Evolutionary conservation across 2,113 vertebrate species (phyloP).

Genomic region (Tachycineta bicolor): DNA sequence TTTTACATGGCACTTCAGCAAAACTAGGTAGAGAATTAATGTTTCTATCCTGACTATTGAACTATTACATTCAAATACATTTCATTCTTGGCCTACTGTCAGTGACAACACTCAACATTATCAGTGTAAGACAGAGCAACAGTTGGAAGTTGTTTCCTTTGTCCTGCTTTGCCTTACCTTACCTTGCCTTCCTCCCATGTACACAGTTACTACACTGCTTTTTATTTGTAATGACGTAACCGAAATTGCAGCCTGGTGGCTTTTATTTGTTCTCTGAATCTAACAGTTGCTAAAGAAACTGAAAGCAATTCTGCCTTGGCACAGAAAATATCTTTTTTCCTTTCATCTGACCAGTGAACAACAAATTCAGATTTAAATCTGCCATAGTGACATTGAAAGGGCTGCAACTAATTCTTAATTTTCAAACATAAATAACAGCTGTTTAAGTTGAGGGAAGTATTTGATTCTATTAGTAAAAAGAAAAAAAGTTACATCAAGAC

Average conservation of each 20-base stretch:
- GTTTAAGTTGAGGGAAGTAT: background rate
- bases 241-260: background rate
- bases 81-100: background rate
- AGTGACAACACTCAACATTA: background rate
- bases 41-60: background rate
- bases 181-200: accelerated
- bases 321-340: background rate
- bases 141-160: background rate
- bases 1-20: background rate
- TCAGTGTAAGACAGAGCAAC: background rate
- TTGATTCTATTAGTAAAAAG: background rate
- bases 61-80: background rate
- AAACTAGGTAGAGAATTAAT: background rate
- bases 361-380: background rate
- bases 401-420: background rate
- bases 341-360: background rate
- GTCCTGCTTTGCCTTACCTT: background rate
- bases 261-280: background rate
- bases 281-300: background rate
- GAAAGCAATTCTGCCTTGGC: background rate
- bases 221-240: background rate
- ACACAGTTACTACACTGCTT: background rate
- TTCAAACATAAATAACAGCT: background rate
- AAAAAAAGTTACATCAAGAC: background rate
- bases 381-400: background rate